phyloP scores from a whole-genome alignment of 2,797 vertebrate species.

The Bradypodion pumilum region DNA sequence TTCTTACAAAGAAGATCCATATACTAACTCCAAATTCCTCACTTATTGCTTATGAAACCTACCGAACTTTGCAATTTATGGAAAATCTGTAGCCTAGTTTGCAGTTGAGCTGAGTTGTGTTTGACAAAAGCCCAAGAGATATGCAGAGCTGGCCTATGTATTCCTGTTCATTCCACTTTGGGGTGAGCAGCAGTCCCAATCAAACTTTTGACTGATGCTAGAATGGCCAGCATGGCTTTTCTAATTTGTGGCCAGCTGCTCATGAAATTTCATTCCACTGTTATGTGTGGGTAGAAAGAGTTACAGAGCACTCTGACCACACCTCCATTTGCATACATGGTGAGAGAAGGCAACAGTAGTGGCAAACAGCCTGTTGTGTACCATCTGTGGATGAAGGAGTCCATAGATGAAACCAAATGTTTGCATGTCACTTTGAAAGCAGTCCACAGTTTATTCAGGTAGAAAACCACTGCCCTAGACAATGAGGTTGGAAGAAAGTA shows the following conservation, averaged over 20 bases:
- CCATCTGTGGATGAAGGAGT: not conserved
- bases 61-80: not conserved
- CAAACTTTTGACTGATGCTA: not conserved
- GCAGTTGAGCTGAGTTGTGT: not conserved
- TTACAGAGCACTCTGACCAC: not conserved
- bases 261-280: not conserved
- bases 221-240: conserved; percentile 6
- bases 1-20: not conserved
- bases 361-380: not conserved
- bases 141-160: not conserved
- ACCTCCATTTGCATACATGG: not conserved
- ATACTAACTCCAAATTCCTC: not conserved
- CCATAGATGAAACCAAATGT: not conserved
- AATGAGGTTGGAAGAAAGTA: not conserved
- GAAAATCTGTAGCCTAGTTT: not conserved
- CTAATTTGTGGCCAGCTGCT: conserved; percentile 7
- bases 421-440: no score
- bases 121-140: conserved; percentile 18
- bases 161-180: not conserved
- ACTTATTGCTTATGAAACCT: not conserved
- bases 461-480: not conserved
- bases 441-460: no score
- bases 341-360: not conserved
- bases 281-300: not conserved
- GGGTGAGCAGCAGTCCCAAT: not conserved